A percentile compares a stretch with the other conserved stretches of the same genome.
Conservation (phyloP, 1,140 invertebrate species). For the Orussus abietinus region DNA sequence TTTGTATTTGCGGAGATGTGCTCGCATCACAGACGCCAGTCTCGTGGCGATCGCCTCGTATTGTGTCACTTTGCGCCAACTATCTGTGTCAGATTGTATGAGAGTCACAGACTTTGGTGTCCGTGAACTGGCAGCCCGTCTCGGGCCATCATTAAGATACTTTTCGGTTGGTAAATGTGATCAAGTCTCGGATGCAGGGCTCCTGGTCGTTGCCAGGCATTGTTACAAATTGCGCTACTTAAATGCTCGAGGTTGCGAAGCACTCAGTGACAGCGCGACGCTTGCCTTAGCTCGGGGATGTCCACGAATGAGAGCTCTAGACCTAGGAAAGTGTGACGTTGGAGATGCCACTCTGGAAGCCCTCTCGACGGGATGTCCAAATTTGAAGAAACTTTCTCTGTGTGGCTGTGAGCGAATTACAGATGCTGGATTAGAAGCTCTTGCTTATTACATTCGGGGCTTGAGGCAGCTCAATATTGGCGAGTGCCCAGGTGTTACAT, state of each 20-base stretch:
- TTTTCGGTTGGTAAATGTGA: constrained; percentile 88
- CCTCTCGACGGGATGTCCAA: constrained; percentile 83
- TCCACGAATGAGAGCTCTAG: constrained; percentile 76
- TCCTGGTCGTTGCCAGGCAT: constrained; percentile 80
- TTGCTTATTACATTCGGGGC: constrained; percentile 83
- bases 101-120: constrained; percentile 88
- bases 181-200: constrained; percentile 77
- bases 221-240: constrained; percentile 88
- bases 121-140: constrained; percentile 77
- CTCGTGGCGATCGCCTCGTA: constrained; percentile 81
- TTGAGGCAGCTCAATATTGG: constrained; percentile 88
- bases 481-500: constrained; percentile 76
- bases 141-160: constrained; percentile 79
- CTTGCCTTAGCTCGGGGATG: constrained; percentile 79
- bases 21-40: constrained; percentile 77
- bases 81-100: constrained; percentile 86
- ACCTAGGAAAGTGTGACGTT: constrained; percentile 90
- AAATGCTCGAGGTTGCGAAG: constrained; percentile 87
- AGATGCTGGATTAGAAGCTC: constrained; percentile 78
- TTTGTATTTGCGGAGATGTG: constrained; percentile 84
- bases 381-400: constrained; percentile 84
- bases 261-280: constrained; percentile 84
- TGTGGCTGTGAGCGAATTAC: constrained; percentile 86
- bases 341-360: constrained; percentile 81
- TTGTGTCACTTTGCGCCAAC: constrained; percentile 75